These are phyloP conservation scores for Dasysyrphus albostriatus DNA, from an alignment of 2,888 invertebrate genomes.

Conservation along the genomic window DNA sequence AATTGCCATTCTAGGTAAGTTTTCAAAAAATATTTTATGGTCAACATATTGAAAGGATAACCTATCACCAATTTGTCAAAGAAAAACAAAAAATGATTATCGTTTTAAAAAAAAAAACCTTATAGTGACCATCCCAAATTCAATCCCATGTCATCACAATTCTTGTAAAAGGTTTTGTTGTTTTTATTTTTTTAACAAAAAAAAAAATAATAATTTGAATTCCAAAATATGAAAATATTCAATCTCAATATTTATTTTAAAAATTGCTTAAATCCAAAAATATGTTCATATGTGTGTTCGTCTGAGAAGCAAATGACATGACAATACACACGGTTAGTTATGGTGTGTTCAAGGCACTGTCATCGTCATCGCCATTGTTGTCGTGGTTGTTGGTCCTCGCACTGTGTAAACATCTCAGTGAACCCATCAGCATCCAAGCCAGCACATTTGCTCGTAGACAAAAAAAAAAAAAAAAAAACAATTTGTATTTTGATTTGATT, in stretches of 20 bases:
- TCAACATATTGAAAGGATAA: slow-evolving; percentile 58
- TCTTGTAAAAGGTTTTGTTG: slow-evolving; percentile 12
- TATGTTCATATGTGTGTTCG: background rate
- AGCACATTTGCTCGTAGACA: background rate
- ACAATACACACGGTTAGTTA: slow-evolving; percentile 4
- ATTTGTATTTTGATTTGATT: slow-evolving; percentile 51
- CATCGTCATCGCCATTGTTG: slow-evolving; percentile 10
- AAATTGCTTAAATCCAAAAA: slow-evolving; percentile 52
- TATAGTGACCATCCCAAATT: slow-evolving; percentile 37
- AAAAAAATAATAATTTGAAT: slow-evolving; percentile 31
- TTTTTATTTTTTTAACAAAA: background rate
- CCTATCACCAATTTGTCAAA: slow-evolving; percentile 19
- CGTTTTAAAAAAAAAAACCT: background rate
- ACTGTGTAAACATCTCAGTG: slow-evolving; percentile 60
- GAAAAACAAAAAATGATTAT: slow-evolving; percentile 54
- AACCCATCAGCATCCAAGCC: background rate
- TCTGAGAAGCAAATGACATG: background rate
- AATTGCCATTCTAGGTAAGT: background rate
- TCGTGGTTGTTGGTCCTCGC: slow-evolving; percentile 41
- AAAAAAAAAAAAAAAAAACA: slow-evolving; percentile 34
- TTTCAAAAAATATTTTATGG: background rate
- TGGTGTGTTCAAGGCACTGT: background rate
- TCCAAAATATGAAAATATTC: slow-evolving; percentile 44
- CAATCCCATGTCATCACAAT: background rate
- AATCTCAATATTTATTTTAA: slow-evolving; percentile 66